Conservation (phyloP, 1,140 invertebrate species). For the Cyrtorhinus lividipennis region DNA sequence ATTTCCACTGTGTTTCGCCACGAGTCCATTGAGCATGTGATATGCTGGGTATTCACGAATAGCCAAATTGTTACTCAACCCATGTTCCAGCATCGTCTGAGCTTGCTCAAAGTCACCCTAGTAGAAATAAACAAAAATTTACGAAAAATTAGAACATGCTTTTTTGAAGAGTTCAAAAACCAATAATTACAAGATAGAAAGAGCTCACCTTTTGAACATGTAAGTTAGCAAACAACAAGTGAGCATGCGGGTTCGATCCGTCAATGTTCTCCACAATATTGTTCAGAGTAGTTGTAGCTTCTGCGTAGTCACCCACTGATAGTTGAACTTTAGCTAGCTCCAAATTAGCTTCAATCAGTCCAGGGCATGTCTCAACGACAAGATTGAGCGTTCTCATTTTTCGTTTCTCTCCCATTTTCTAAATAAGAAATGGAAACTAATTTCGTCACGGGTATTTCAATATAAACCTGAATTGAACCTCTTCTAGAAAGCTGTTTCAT, state of each 20-base stretch:
- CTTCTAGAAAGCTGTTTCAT: no score
- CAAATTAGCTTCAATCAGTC: constrained; percentile 54
- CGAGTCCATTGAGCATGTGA: constrained; percentile 68
- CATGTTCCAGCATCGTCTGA: constrained; percentile 70
- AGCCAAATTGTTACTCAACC: constrained; percentile 80
- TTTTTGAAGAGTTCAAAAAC: no score
- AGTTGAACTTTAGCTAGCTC: constrained; percentile 27
- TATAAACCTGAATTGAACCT: background rate
- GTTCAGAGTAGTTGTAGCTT: constrained; percentile 47
- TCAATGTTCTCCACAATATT: constrained; percentile 59
- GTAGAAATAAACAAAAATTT: constrained; percentile 29
- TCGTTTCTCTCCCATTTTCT: constrained; percentile 28
- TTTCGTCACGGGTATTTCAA: background rate
- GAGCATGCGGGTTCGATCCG: constrained; percentile 60
- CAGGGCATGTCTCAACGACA: constrained; percentile 65
- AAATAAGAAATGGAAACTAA: constrained; percentile 5
- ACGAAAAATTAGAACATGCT: background rate
- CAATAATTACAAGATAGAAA: no score
- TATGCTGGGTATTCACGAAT: constrained; percentile 80
- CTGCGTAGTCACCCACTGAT: constrained; percentile 58
- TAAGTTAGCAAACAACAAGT: constrained; percentile 79
- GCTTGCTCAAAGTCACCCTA: constrained; percentile 61
- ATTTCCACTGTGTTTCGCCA: constrained; percentile 63
- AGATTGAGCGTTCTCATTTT: constrained; percentile 54
- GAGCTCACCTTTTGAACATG: constrained; percentile 37